phyloP scores from a whole-genome alignment of 2,797 vertebrate species.

The Sebastes cheni region DNA sequence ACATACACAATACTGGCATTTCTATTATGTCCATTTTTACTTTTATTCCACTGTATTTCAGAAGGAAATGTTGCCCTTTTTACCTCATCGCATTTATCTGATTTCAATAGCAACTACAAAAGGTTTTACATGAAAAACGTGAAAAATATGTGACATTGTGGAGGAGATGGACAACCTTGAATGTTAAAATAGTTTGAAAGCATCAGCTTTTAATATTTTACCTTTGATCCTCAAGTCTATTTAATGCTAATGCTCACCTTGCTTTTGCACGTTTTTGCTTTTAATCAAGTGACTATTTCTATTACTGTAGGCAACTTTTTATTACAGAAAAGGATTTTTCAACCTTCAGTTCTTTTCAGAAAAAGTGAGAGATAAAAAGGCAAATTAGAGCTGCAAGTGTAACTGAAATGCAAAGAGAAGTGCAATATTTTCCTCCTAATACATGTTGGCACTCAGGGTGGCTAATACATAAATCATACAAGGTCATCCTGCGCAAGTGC shows the following conservation, averaged over 20 bases:
- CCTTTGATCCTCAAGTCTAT: background rate
- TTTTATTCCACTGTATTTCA: background rate
- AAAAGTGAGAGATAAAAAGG: conserved; percentile 14
- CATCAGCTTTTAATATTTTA: background rate
- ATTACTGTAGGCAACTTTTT: conserved; percentile 1
- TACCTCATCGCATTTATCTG: background rate
- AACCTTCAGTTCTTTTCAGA: background rate
- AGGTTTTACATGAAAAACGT: background rate
- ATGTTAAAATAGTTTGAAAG: background rate
- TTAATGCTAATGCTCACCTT: background rate
- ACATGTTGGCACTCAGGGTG: conserved; percentile 35
- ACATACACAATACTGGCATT: background rate
- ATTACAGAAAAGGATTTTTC: background rate
- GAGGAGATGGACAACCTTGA: background rate
- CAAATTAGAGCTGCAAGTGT: background rate
- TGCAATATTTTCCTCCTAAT: conserved; percentile 40
- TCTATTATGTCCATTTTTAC: background rate
- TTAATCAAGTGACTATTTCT: conserved; percentile 1
- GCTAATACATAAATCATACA: conserved; percentile 67
- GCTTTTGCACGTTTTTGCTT: background rate
- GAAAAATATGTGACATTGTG: background rate
- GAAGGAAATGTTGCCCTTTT: background rate
- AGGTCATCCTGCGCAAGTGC: conserved; percentile 56
- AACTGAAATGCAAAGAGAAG: conserved; percentile 33
- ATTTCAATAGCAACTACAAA: background rate